These are phyloP conservation scores for Harpagoxenus sublaevis DNA, from an alignment of 2,888 invertebrate genomes.

Conservation along the genomic window DNA sequence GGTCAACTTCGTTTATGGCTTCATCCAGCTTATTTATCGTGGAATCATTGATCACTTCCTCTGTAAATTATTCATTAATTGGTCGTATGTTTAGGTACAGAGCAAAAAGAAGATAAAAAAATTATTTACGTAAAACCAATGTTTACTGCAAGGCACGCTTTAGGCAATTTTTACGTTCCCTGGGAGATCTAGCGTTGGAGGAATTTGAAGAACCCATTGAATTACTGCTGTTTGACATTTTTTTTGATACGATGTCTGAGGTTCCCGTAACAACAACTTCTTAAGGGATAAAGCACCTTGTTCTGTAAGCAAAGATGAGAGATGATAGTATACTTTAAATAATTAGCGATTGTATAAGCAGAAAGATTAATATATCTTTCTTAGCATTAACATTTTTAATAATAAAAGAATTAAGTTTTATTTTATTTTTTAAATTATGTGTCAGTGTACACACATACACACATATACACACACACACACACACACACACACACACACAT, in stretches of 20 bases:
- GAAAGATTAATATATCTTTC: too few species aligned
- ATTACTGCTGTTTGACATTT: constrained; percentile 33
- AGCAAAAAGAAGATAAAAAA: not conserved
- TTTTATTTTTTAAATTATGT: too few species aligned
- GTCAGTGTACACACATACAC: too few species aligned
- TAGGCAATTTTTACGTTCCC: constrained; percentile 75
- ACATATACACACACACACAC: too few species aligned
- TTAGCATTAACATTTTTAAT: too few species aligned
- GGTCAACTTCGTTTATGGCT: constrained; percentile 78
- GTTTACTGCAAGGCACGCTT: constrained; percentile 68
- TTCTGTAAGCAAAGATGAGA: too few species aligned
- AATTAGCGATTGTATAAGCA: too few species aligned
- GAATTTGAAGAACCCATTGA: not conserved
- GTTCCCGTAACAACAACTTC: not conserved
- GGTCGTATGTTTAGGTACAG: not conserved
- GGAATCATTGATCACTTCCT: constrained; percentile 66
- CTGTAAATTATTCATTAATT: constrained; percentile 71
- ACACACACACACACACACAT: too few species aligned
- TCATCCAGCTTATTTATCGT: constrained; percentile 75
- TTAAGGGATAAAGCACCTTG: not conserved
- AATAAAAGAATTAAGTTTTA: too few species aligned
- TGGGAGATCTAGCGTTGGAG: constrained; percentile 64
- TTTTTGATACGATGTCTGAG: not conserved
- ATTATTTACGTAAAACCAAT: constrained; percentile 75
- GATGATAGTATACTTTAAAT: too few species aligned